Base-by-base conservation (phyloP, 2,888 invertebrate species). In the Cheilosia pagana region DNA sequence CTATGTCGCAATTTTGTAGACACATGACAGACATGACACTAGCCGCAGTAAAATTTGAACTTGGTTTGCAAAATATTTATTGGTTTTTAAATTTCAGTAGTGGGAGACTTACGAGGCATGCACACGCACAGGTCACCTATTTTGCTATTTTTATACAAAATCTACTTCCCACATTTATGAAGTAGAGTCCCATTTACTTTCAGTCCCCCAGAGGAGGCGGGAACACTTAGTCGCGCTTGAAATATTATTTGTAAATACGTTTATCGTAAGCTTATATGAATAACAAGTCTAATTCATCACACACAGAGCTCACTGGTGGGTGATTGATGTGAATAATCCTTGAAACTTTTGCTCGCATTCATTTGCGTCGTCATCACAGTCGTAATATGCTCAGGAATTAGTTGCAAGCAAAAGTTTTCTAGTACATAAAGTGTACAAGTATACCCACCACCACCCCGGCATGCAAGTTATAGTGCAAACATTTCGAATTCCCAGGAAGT, bases 381-480 rank as follows among this genome's bases (percentile, higher is more conserved):
- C 48, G 43, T 45, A 55, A 67, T 59, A 39, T 75, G 45, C 70
- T 76, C 53, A 76, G 60, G 72, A 65, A 72, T 72, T 72, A 77
- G 71, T 76, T 71, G 28, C 67, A 4, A 67, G 35, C 14, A 75
- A 70, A 82, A 77, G 41, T 72, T 82, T 77, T 41, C 50, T 10
- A 74, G 62, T 50, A 31, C 60, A 62, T 62, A 77, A 77, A 77
- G 19, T 62, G 60, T 62, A 62, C 12, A 35, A 1, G 12, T 35
- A 35, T 35, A 35, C 35, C 35, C 12, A 35, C 35, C 72, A 12
- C 35, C 12, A 35, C 35, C 72, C 23, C 21, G 62, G 35, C 53
- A 39, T 65, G 52, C 72, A 78, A 78, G 71, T 59, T 71, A 59
- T 78, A 71, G 50, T 63, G 50, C 70, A 76, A 76, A 68, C 53